These are phyloP conservation scores for Neoitamus cyanurus DNA, from an alignment of 2,888 invertebrate species.

Conservation along the genomic window DNA sequence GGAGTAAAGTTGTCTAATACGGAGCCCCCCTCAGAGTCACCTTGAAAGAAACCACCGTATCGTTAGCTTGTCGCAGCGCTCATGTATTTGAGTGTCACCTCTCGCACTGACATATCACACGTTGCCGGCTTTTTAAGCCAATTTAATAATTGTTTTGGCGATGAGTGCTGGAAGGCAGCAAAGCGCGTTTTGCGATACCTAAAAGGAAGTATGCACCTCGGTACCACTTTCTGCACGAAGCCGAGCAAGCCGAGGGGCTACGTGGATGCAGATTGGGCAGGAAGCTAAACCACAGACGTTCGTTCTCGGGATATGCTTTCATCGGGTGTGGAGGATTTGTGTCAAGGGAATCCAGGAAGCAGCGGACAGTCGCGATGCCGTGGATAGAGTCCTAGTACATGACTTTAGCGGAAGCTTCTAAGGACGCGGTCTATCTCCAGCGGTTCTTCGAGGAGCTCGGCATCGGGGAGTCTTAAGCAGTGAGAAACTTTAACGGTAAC, in stretches of 20 bases:
- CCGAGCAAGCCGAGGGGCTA: background rate
- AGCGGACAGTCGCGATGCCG: background rate
- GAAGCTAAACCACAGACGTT: constrained; percentile 6
- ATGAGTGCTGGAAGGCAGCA: background rate
- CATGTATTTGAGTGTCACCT: background rate
- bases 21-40: too few relatives aligned
- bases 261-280: background rate
- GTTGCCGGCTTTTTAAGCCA: background rate
- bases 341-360: background rate
- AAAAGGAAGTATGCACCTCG: background rate
- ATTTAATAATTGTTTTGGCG: background rate
- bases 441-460: background rate
- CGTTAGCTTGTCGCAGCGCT: background rate
- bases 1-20: too few relatives aligned
- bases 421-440: background rate
- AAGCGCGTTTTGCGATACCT: background rate
- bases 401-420: background rate
- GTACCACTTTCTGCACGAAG: background rate
- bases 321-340: background rate
- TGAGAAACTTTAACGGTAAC: background rate
- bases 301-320: constrained; percentile 27
- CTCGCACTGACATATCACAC: background rate
- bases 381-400: background rate
- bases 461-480: background rate
- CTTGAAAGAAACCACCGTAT: too few relatives aligned